These are phyloP conservation scores for Nowickia ferox DNA, from an alignment of 2,888 invertebrate genomes.

Conservation along the genomic window DNA sequence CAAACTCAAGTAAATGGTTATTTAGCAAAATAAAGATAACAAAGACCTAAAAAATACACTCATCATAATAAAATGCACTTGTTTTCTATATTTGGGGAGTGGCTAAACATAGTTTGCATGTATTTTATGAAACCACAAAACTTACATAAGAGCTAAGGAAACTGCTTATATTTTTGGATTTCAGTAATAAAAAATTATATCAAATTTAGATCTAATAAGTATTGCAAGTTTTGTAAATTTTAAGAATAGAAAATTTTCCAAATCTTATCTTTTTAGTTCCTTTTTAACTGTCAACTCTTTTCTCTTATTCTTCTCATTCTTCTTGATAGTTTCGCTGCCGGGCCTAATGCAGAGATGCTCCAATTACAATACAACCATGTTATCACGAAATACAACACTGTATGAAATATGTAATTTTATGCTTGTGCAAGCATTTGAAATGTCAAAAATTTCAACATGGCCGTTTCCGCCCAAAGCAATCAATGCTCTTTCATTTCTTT, in stretches of 20 bases:
- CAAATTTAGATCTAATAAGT: constrained; percentile 6
- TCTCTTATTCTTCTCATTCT: neutral
- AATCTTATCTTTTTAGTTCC: constrained; percentile 1
- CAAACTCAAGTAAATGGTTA: constrained; percentile 26
- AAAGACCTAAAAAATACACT: constrained; percentile 49
- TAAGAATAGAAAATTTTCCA: neutral
- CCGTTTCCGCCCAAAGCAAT: constrained; percentile 76
- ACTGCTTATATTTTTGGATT: constrained; percentile 10
- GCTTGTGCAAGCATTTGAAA: constrained; percentile 58
- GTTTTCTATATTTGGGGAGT: constrained; percentile 69
- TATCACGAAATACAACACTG: constrained; percentile 8
- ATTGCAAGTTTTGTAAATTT: constrained; percentile 28
- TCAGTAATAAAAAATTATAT: neutral
- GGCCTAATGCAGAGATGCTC: constrained; percentile 25
- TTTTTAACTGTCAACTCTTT: constrained; percentile 51
- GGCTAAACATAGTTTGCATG: constrained; percentile 27
- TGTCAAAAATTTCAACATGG: constrained; percentile 66
- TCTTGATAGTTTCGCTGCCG: constrained; percentile 32
- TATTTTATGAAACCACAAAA: neutral
- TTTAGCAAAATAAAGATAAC: constrained; percentile 48
- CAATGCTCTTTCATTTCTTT: constrained; percentile 84
- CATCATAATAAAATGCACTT: constrained; percentile 41
- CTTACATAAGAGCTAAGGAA: constrained; percentile 17
- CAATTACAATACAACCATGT: constrained; percentile 23
- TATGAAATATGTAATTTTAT: constrained; percentile 9